Evolutionary conservation across 2,888 invertebrate species (phyloP).

Genomic region (Euphydryas editha): DNA sequence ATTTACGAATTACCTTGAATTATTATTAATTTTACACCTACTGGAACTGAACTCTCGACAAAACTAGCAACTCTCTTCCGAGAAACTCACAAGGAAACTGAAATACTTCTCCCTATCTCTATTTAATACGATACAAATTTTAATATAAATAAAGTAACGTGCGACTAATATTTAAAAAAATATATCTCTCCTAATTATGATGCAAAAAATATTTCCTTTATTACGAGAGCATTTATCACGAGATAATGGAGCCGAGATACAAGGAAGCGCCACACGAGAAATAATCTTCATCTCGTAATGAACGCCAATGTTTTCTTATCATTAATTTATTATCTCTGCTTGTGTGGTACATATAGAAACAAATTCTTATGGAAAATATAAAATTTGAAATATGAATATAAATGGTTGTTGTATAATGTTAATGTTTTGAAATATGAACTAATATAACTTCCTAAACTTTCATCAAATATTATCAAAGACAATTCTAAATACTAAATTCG

Average conservation of each 20-base stretch:
- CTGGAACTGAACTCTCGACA: too few species aligned
- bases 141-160: too few species aligned
- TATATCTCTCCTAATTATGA: slow-evolving; percentile 9
- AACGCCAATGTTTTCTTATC: slow-evolving; percentile 31
- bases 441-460: too few species aligned
- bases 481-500: too few species aligned
- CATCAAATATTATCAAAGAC: too few species aligned
- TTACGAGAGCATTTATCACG: slow-evolving; percentile 29
- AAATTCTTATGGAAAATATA: not conserved
- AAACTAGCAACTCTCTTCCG: too few species aligned
- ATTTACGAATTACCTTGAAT: too few species aligned
- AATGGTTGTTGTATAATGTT: too few species aligned
- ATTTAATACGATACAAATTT: too few species aligned
- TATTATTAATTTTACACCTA: too few species aligned
- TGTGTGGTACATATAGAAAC: slow-evolving; percentile 15
- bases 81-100: too few species aligned
- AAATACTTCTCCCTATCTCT: too few species aligned
- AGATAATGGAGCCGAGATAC: slow-evolving; percentile 29
- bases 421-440: not conserved
- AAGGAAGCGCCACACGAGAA: slow-evolving; percentile 33
- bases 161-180: not conserved
- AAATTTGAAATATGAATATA: not conserved
- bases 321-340: slow-evolving; percentile 34
- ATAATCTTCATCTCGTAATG: slow-evolving; percentile 35
- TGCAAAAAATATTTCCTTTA: slow-evolving; percentile 22